These are phyloP conservation scores for Cydia pomonella DNA, from an alignment of 1,140 invertebrate species.

Conservation along the genomic window DNA sequence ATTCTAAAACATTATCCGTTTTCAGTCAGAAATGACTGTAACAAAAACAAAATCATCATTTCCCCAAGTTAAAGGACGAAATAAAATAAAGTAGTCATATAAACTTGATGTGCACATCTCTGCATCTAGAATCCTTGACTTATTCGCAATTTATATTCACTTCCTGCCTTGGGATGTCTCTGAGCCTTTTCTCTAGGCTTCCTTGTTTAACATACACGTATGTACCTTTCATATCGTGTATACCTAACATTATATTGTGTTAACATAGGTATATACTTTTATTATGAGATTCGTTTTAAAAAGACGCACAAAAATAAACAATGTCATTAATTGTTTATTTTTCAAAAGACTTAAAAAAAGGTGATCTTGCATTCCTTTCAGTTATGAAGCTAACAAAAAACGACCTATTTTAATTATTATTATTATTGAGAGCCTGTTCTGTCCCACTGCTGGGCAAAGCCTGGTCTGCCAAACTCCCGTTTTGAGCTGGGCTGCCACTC, in stretches of 20 bases:
- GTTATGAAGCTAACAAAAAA: no score
- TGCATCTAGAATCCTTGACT: constrained; percentile 56
- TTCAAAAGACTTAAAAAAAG: no score
- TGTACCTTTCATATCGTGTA: constrained; percentile 27
- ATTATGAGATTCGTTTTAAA: no score
- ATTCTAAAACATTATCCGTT: neutral
- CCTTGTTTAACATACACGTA: constrained; percentile 54
- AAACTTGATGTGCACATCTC: constrained; percentile 41
- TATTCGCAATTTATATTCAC: constrained; percentile 69
- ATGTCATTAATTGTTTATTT: no score
- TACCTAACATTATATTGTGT: constrained; percentile 9
- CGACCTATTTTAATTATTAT: no score
- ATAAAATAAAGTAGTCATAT: constrained; percentile 20
- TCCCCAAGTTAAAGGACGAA: constrained; percentile 5
- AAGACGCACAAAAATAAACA: no score
- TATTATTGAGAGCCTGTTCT: no score
- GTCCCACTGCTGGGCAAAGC: no score
- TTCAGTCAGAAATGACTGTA: neutral
- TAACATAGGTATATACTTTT: neutral
- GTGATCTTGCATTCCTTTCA: no score
- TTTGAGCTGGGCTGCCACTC: no score
- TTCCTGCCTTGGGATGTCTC: constrained; percentile 56
- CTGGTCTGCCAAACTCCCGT: no score
- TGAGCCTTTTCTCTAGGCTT: constrained; percentile 53
- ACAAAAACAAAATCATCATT: constrained; percentile 7